phyloP scores from a whole-genome alignment of 2,113 vertebrate genomes.

The Dascyllus trimaculatus region DNA sequence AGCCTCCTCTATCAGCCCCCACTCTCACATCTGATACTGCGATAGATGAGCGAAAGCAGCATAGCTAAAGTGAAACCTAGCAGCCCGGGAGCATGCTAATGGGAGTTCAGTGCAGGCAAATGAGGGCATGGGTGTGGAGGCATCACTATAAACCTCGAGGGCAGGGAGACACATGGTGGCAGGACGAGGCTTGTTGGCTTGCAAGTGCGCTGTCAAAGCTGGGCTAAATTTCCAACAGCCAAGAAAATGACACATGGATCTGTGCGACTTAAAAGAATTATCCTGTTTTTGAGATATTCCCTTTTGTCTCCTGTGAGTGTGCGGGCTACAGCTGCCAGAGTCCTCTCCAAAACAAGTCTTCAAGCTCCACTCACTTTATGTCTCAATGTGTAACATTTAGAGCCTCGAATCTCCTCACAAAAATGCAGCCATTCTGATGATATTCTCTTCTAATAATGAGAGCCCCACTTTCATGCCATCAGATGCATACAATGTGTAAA shows the following conservation, averaged over 20 bases:
- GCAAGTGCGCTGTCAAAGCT: conserved; percentile 1
- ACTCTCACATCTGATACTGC: conserved; percentile 4
- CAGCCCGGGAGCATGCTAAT: conserved; percentile 18
- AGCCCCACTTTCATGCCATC: not conserved
- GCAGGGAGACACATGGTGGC: conserved; percentile 59
- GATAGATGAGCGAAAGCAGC: conserved; percentile 27
- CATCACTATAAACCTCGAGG: conserved; percentile 37
- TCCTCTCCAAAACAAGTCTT: conserved; percentile 31
- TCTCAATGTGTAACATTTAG: conserved; percentile 18
- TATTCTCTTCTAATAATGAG: not conserved
- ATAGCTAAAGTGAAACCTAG: conserved; percentile 11
- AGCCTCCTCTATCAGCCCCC: not conserved
- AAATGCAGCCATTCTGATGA: not conserved
- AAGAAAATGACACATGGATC: conserved; percentile 2
- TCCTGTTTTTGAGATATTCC: conserved; percentile 5
- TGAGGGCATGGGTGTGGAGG: conserved; percentile 51
- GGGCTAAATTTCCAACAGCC: conserved; percentile 3
- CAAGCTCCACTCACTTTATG: conserved; percentile 12
- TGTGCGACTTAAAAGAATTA: not conserved
- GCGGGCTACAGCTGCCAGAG: conserved; percentile 4
- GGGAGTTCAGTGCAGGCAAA: conserved; percentile 29
- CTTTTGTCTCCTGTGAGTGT: conserved; percentile 15
- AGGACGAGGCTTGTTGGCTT: conserved; percentile 57
- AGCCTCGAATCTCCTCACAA: not conserved
- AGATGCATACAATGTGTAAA: conserved; percentile 1